Base-by-base conservation (phyloP, 2,797 vertebrate genomes). In the Oreochromis grahami region DNA sequence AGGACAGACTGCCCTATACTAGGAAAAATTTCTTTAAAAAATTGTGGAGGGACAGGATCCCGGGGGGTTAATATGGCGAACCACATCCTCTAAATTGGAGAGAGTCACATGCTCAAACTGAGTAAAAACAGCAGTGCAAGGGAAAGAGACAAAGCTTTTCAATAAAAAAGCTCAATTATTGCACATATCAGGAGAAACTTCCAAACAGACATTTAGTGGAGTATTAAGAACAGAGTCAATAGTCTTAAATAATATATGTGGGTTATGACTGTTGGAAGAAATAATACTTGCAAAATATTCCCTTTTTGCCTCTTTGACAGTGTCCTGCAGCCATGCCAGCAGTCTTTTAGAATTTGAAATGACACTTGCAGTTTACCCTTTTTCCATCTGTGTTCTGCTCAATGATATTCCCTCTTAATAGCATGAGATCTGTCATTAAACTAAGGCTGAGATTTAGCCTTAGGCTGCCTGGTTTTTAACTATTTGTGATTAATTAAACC, bases 31-130 rank as follows among this genome's bases (percentile, higher is more conserved):
- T 53, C 0, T 53, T 53, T 24, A 7, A 53, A 12, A 53, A 24
- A 13, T 24, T 53, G 21, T 53, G 52, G 52, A 24, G 21, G 21
- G 3, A 7, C 13, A 53, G 52, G 21, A 53, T 13, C 52, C 52
- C 1, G 0, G 52, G n/a, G n/a, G n/a, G 2, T 51, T 51, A 51
- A 51, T 51, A 51, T 11, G 50, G 50, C 19, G 0, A n/a, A 3
- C n/a, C 50, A 51, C 50, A 51, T n/a, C 19, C 50, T 51, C 50
- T 51, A n/a, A n/a, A n/a, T 51, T 51, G 50, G 50, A 51, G 2
- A 51, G 19, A n/a, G 50, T 51, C 50, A 51, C 50, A 51, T n/a
- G 19, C 50, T 51, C 50, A 51, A 51, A 51, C 19, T 51, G 19
- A 51, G 50, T 51, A 51, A 51, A 51, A 5, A n/a, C 52, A 53